Evolutionary conservation across 2,113 vertebrate species (phyloP).

Genomic region (Sinocyclocheilus anophthalmus): DNA sequence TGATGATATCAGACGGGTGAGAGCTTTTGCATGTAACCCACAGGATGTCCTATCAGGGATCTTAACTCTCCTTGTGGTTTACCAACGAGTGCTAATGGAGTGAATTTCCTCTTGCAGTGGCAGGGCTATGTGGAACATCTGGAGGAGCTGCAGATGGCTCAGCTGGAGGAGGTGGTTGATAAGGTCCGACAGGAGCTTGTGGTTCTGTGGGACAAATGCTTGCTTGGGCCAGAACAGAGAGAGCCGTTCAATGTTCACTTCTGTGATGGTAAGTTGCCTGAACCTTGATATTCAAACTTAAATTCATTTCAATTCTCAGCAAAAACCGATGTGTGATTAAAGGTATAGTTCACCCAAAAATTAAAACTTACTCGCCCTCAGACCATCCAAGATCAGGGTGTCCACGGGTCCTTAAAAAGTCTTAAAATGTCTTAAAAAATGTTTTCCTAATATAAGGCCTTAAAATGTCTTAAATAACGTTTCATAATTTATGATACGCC

Average conservation of each 20-base stretch:
- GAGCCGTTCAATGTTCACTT: conserved; percentile 55
- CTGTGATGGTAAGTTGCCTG: conserved; percentile 53
- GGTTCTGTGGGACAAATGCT: conserved; percentile 62
- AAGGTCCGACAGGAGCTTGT: conserved; percentile 62
- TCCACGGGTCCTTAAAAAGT: too few relatives aligned
- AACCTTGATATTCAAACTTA: not conserved
- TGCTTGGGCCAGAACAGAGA: conserved; percentile 58
- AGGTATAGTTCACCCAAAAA: not conserved
- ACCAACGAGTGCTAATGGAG: not conserved
- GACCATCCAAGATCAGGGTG: not conserved
- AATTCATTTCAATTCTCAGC: not conserved
- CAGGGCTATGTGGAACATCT: conserved; percentile 53
- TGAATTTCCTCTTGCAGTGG: conserved; percentile 52
- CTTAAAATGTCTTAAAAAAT: too few relatives aligned
- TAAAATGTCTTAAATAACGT: too few relatives aligned
- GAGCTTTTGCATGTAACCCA: not conserved
- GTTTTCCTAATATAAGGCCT: too few relatives aligned
- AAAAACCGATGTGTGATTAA: not conserved
- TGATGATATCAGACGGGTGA: conserved; percentile 61
- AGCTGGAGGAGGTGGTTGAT: conserved; percentile 57
- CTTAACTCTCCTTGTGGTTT: not conserved
- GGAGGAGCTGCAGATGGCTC: conserved; percentile 53
- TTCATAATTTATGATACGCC: too few relatives aligned
- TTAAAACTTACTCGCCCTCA: not conserved
- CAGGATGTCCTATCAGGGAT: conserved; percentile 11